Percentiles rank a stretch among this genome's conserved stretches.
phyloP scores from a whole-genome alignment of 2,888 invertebrate species.

The Itoplectis maculator region DNA sequence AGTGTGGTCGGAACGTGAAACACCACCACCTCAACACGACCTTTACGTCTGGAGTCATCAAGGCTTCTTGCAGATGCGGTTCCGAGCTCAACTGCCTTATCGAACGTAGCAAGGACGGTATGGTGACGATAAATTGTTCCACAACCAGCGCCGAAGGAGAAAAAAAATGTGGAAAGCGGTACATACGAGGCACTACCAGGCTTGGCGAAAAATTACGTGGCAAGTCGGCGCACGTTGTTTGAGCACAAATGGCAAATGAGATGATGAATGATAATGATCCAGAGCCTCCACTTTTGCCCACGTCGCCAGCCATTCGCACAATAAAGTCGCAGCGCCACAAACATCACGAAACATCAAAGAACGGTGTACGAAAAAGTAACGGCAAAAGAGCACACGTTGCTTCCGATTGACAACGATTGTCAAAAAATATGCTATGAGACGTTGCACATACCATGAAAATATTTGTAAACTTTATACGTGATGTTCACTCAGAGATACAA shows the following conservation, averaged over 20 bases:
- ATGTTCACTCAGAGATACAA: slow-evolving; percentile 47
- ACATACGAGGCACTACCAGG: slow-evolving; percentile 58
- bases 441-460: slow-evolving; percentile 66
- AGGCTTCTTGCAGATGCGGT: slow-evolving; percentile 30
- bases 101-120: slow-evolving; percentile 35
- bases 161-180: slow-evolving; percentile 65
- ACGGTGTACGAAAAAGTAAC: slow-evolving; percentile 51
- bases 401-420: slow-evolving; percentile 68
- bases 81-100: slow-evolving; percentile 35
- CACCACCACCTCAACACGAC: slow-evolving; percentile 27
- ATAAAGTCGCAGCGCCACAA: slow-evolving; percentile 44
- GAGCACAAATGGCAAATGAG: slow-evolving; percentile 62
- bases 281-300: slow-evolving; percentile 39
- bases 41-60: slow-evolving; percentile 17
- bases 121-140: slow-evolving; percentile 31
- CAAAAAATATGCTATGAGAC: too few species aligned
- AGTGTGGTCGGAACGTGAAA: slow-evolving; percentile 32
- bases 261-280: slow-evolving; percentile 48
- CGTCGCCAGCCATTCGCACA: slow-evolving; percentile 23
- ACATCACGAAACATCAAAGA: slow-evolving; percentile 62
- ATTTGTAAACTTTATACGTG: slow-evolving; percentile 51
- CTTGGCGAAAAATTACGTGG: slow-evolving; percentile 59
- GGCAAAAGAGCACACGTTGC: slow-evolving; percentile 12
- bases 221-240: slow-evolving; percentile 65
- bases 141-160: slow-evolving; percentile 15